These are phyloP conservation scores for Ochropleura leucogaster DNA, from an alignment of 2,888 invertebrate genomes.

Conservation along the genomic window DNA sequence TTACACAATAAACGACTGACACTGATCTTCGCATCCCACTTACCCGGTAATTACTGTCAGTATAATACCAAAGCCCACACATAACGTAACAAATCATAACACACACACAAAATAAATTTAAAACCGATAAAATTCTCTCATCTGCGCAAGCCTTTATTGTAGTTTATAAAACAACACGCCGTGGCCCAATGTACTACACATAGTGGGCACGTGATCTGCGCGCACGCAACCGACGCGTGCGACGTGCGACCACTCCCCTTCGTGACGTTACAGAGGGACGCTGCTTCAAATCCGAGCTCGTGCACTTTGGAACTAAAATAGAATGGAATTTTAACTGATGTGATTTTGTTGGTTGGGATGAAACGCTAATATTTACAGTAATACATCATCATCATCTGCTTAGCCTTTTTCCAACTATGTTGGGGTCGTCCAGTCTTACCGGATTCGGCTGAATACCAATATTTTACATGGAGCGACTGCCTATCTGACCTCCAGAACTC, in stretches of 20 bases:
- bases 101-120: not conserved
- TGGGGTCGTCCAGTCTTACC: no score
- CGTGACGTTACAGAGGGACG: conserved; percentile 41
- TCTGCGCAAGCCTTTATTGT: not conserved
- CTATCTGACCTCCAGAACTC: no score
- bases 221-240: conserved; percentile 65
- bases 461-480: no score
- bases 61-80: not conserved
- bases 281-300: conserved; percentile 46
- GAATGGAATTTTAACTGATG: conserved; percentile 2
- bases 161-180: conserved; percentile 39
- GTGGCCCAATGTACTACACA: conserved; percentile 38
- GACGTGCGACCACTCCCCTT: conserved; percentile 62
- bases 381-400: no score
- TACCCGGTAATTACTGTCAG: no score
- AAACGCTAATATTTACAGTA: no score
- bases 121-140: not conserved
- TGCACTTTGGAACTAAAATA: conserved; percentile 39
- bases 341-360: no score
- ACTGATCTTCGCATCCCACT: not conserved
- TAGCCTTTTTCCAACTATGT: no score
- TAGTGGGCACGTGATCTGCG: conserved; percentile 53
- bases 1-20: not conserved
- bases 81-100: not conserved
- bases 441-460: no score